Base-by-base conservation (phyloP, 2,797 vertebrate species). In the Schizothorax lantsangensis region DNA sequence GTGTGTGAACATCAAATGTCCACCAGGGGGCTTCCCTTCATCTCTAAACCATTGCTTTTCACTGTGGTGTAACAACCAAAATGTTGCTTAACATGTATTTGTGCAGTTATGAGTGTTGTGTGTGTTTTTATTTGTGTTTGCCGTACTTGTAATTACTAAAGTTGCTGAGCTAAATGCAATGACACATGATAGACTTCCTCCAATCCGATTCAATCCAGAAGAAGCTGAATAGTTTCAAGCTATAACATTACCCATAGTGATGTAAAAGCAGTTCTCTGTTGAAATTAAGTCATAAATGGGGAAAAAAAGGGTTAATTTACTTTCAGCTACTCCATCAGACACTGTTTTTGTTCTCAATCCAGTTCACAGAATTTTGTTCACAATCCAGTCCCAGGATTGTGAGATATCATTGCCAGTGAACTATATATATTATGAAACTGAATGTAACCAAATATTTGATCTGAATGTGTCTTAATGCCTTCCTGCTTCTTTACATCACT, bases 1-100 rank as follows among this genome's bases (percentile, higher is more conserved):
- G 38, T 66, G 57, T 38, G 43, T 26, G 8, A 38, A 11, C 30
- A 40, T 77, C 5, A 47, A 59, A 21, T 36, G 38, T 57, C 71
- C 84, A 86, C 71, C n/a, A 88, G 88, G 52, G 86, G 88, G 85
- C 43, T 15, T n/a, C 74, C 52, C 71, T 0, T 30, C 64, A 68
- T 68, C 30, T 36, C 30, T 36, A 68, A 68, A 36, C 64, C 30
- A 0, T 9, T 68, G 64, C 6, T 68, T 19, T 9, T 9, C 30
- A n/a, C 10, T 23, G 15, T 43, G 21, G 8, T 5, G 17, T 10
- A 2, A 6, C 33, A 26, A 12, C 6, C 7, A 19, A 38, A 40
- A 59, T 36, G 2, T 30, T 19, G 26, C 54, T 62, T 62, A 26
- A 1, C 8, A 59, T 7, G 23, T 11, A 30, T 45, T 19, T 64